Evolutionary conservation across 1,140 invertebrate species (phyloP).

Genomic region (Vanessa tameamea): DNA sequence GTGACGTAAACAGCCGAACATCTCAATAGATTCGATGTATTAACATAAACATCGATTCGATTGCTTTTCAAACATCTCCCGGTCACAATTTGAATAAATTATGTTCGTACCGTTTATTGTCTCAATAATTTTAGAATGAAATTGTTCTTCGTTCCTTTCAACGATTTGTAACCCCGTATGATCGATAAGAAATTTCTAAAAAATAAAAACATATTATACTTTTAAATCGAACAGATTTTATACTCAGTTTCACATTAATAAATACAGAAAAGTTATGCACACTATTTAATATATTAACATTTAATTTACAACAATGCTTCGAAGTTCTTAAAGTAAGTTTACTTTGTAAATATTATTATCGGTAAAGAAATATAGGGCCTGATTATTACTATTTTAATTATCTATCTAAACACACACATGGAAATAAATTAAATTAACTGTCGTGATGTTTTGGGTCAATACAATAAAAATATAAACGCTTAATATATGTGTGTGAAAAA

Average conservation of each 20-base stretch:
- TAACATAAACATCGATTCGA: conserved; percentile 71
- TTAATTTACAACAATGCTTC: too few species aligned
- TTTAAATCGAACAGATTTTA: neutral
- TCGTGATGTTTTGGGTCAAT: too few species aligned
- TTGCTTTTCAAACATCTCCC: conserved; percentile 46
- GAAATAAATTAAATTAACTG: too few species aligned
- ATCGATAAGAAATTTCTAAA: conserved; percentile 20
- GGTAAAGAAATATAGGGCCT: too few species aligned
- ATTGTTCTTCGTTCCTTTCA: conserved; percentile 44
- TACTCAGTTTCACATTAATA: too few species aligned
- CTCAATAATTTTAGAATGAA: conserved; percentile 69
- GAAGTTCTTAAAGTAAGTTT: too few species aligned
- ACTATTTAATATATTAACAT: too few species aligned
- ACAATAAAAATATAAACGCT: too few species aligned
- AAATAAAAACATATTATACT: neutral
- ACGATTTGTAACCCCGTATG: conserved; percentile 36
- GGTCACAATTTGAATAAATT: conserved; percentile 71
- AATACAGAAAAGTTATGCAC: too few species aligned
- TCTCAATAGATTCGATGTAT: conserved; percentile 65
- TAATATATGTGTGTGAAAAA: neutral
- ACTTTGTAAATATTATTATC: too few species aligned
- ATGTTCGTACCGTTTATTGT: conserved; percentile 61
- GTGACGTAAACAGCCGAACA: conserved; percentile 50
- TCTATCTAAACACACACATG: too few species aligned
- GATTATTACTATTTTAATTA: too few species aligned